Percentiles rank a stretch among this genome's conserved stretches.
phyloP scores from a whole-genome alignment of 2,113 vertebrate genomes.

The Arenaria interpres region DNA sequence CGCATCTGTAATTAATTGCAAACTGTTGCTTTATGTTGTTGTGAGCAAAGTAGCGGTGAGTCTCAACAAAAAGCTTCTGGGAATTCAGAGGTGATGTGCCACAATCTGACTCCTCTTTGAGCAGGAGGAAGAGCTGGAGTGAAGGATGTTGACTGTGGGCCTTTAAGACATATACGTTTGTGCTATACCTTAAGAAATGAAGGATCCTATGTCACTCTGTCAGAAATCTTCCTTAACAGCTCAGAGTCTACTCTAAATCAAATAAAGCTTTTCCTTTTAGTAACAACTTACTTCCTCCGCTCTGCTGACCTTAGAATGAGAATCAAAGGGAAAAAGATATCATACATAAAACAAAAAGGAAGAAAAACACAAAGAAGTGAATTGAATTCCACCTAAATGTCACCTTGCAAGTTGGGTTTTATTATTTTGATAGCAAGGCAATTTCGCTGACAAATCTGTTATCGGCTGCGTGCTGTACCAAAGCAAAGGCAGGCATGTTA shows the following conservation, averaged over 20 bases:
- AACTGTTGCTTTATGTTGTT: slow-evolving; percentile 13
- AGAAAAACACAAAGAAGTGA: slow-evolving; percentile 12
- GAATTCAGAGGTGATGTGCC: not conserved
- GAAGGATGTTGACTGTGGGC: not conserved
- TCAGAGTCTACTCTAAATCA: not conserved
- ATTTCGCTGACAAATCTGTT: slow-evolving; percentile 48
- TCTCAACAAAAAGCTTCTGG: not conserved
- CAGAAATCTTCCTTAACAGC: slow-evolving; percentile 26
- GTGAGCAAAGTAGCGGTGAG: not conserved
- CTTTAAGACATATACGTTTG: not conserved
- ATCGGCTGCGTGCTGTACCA: not conserved
- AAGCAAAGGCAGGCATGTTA: not conserved
- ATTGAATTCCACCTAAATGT: slow-evolving; percentile 63
- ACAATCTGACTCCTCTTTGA: not conserved
- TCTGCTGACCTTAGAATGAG: slow-evolving; percentile 37
- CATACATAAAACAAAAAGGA: slow-evolving; percentile 49
- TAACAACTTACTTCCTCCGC: not conserved
- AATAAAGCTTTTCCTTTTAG: slow-evolving; percentile 40
- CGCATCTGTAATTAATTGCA: slow-evolving; percentile 49
- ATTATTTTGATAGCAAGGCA: slow-evolving; percentile 46
- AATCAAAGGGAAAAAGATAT: slow-evolving; percentile 26
- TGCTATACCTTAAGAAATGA: not conserved
- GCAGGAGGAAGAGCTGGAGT: not conserved
- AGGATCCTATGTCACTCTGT: not conserved
- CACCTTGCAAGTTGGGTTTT: slow-evolving; percentile 59